Conservation (phyloP, 2,797 vertebrate species). For the Pteronotus mesoamericanus region DNA sequence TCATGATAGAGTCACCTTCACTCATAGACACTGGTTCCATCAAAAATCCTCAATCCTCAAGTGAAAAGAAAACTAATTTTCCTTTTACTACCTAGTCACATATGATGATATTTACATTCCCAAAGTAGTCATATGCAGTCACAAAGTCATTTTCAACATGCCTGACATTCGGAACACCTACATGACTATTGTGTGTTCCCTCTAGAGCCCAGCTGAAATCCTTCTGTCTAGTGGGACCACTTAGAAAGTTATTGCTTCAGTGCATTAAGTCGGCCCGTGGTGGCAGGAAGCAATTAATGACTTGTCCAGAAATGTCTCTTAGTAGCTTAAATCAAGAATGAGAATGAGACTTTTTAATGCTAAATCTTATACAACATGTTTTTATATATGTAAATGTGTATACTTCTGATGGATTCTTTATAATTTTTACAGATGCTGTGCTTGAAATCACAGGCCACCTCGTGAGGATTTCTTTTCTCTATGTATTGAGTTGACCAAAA, state of each 20-base stretch:
- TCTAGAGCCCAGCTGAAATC: background rate
- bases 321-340: constrained; percentile 19
- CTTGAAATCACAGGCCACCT: background rate
- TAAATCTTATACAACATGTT: background rate
- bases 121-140: background rate
- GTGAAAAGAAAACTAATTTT: background rate
- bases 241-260: constrained; percentile 23
- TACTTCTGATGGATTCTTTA: background rate
- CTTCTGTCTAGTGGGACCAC: constrained; percentile 7
- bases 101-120: background rate
- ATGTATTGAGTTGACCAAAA: background rate
- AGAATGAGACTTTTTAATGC: background rate
- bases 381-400: background rate
- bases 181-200: background rate
- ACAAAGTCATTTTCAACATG: background rate
- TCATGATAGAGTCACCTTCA: background rate
- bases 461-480: background rate
- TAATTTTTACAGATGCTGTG: background rate
- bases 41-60: background rate
- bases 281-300: constrained; percentile 34
- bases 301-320: background rate
- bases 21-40: background rate
- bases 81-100: background rate
- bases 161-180: background rate
- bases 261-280: background rate